phyloP scores from a whole-genome alignment of 2,888 invertebrate genomes.

The Caenorhabditis zanzibari region DNA sequence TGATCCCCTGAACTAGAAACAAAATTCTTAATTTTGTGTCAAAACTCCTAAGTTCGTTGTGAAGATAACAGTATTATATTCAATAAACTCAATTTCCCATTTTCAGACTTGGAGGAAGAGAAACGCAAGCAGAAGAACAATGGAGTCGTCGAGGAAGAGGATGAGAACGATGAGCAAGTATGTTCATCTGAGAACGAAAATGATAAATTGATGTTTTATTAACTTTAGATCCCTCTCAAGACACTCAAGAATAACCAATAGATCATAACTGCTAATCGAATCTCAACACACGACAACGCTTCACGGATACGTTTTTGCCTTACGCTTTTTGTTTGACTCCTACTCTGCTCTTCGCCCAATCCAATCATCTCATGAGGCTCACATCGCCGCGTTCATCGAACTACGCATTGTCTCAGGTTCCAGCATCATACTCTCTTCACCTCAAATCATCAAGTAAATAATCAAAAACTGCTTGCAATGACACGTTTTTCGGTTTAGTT shows the following conservation, averaged over 20 bases:
- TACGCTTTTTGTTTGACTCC: not conserved
- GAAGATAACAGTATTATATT: too few relatives aligned
- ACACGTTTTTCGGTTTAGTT: conserved; percentile 18
- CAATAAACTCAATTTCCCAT: not conserved
- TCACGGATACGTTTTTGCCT: conserved; percentile 3
- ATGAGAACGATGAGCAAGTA: conserved; percentile 64
- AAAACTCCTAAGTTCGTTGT: too few relatives aligned
- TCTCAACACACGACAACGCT: conserved; percentile 20
- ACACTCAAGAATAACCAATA: conserved; percentile 53
- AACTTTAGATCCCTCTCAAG: conserved; percentile 61
- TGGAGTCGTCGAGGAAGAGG: conserved; percentile 69
- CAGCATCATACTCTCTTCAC: conserved; percentile 39
- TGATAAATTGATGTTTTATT: conserved; percentile 22
- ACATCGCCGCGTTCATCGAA: conserved; percentile 16
- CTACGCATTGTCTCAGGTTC: conserved; percentile 40
- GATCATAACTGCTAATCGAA: conserved; percentile 11
- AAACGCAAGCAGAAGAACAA: conserved; percentile 65
- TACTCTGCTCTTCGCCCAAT: conserved; percentile 1
- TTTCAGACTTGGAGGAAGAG: conserved; percentile 73
- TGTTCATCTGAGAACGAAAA: conserved; percentile 17
- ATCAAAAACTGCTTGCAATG: conserved; percentile 28
- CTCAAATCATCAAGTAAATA: conserved; percentile 1
- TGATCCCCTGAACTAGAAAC: not conserved
- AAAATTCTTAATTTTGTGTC: not conserved
- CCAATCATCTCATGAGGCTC: conserved; percentile 45